Evolutionary conservation across 2,797 vertebrate genomes (phyloP).

Genomic region (Clarias pachynema): DNA sequence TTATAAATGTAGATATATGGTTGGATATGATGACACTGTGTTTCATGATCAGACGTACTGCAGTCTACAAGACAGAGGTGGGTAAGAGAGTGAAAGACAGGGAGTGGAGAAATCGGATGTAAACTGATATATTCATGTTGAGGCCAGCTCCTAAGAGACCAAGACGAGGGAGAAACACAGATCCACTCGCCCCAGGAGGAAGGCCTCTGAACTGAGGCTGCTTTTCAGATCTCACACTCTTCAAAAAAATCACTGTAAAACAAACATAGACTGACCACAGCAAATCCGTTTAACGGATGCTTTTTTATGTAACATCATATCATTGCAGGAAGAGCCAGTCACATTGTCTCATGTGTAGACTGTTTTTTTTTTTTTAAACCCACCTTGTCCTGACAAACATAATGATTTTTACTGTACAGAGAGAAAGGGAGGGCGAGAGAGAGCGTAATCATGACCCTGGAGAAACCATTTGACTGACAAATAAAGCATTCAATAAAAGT

Average conservation of each 20-base stretch:
- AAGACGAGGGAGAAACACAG: slow-evolving; percentile 6
- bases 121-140: slow-evolving; percentile 30
- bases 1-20: slow-evolving; percentile 44
- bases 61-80: not conserved
- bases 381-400: no score
- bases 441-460: not conserved
- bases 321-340: slow-evolving; percentile 43
- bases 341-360: slow-evolving; percentile 48
- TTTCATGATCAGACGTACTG: not conserved
- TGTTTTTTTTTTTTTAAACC: no score
- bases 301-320: slow-evolving; percentile 46
- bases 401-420: not conserved
- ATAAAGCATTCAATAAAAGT: not conserved
- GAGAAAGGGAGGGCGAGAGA: not conserved
- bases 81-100: not conserved
- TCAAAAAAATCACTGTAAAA: slow-evolving; percentile 41
- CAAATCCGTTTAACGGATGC: slow-evolving; percentile 53
- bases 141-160: not conserved
- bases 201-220: not conserved
- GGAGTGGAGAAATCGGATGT: not conserved
- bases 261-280: slow-evolving; percentile 54
- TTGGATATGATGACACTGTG: slow-evolving; percentile 37
- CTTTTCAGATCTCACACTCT: slow-evolving; percentile 25
- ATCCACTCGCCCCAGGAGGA: not conserved
- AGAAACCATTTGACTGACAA: not conserved